Evolutionary conservation across 2,888 invertebrate species (phyloP), one percentile per base, ranked within the genome.

Genomic region (Leptarthrus brevirostris): DNA sequence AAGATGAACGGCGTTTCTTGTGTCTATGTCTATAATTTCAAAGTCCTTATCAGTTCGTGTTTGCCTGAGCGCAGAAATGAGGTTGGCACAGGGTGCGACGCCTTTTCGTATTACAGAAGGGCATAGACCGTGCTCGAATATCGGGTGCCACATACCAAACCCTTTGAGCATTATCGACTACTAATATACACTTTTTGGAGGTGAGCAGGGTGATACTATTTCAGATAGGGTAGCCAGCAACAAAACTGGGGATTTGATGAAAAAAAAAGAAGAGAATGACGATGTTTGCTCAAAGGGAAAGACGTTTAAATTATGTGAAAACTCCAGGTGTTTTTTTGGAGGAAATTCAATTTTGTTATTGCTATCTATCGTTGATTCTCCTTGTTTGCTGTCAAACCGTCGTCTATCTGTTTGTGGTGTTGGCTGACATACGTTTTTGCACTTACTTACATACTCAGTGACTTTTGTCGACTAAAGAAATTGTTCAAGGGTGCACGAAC

Each of bases 261-360:
- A 49, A 6, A n/a, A 44, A 44, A 44, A 44, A 12, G 16, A 49
- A 18, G 18, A 5, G 16, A 49, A 49, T 16, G 49, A 6, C 49
- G n/a, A 49, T 49, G 49, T 49, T 49, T 49, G 49, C n/a, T 49
- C 49, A 49, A 49, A 49, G 49, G 18, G 49, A 12, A 49, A 20
- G 49, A n/a, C 6, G 20, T 49, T 49, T 16, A 20, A 49, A 49
- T 49, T 20, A 49, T 49, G 49, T 49, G 49, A 49, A 47, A 49
- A 49, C 49, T 49, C 18, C 49, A 49, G 49, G 12, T 49, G 49
- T 49, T 49, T 49, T 47, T 47, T 30, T 40, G 6, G 8, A 4
- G 49, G 49, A n/a, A 49, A 49, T 49, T 49, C 20, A 20, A 20
- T 20, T 49, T 49, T 18, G 40, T 40, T 49, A 49, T 49, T 49